These are phyloP conservation scores for Cyclina sinensis DNA, from an alignment of 1,140 invertebrate species.

Conservation along the genomic window DNA sequence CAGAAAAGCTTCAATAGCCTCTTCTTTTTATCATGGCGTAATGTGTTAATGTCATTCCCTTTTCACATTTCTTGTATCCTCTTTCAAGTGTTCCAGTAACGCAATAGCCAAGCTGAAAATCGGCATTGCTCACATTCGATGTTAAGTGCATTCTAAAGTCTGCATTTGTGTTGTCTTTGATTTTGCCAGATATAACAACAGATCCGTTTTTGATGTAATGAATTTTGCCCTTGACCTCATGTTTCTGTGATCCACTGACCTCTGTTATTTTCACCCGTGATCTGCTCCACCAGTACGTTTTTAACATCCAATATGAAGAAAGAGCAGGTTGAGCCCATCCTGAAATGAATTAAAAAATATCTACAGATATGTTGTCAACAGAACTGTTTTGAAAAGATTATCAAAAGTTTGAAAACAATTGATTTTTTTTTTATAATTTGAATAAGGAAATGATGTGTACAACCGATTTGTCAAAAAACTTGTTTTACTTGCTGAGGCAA, in stretches of 20 bases:
- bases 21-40: constrained; percentile 93
- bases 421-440: no score
- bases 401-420: no score
- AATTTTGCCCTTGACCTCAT: constrained; percentile 93
- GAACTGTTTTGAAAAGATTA: no score
- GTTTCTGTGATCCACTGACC: constrained; percentile 91
- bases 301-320: constrained; percentile 95
- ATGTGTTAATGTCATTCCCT: constrained; percentile 94
- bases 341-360: neutral
- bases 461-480: no score
- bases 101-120: constrained; percentile 95
- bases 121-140: constrained; percentile 92
- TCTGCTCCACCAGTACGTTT: constrained; percentile 94
- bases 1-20: constrained; percentile 77
- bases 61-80: constrained; percentile 87
- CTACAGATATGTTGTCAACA: neutral
- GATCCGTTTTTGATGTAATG: constrained; percentile 92
- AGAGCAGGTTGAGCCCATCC: constrained; percentile 93
- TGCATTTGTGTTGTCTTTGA: constrained; percentile 90
- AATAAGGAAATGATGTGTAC: no score
- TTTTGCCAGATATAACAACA: constrained; percentile 93
- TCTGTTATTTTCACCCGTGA: constrained; percentile 94
- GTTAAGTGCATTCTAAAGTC: constrained; percentile 90
- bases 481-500: no score
- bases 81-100: constrained; percentile 94